Evolutionary conservation across 2,113 vertebrate genomes (phyloP).

Genomic region (Myotis yumanensis): DNA sequence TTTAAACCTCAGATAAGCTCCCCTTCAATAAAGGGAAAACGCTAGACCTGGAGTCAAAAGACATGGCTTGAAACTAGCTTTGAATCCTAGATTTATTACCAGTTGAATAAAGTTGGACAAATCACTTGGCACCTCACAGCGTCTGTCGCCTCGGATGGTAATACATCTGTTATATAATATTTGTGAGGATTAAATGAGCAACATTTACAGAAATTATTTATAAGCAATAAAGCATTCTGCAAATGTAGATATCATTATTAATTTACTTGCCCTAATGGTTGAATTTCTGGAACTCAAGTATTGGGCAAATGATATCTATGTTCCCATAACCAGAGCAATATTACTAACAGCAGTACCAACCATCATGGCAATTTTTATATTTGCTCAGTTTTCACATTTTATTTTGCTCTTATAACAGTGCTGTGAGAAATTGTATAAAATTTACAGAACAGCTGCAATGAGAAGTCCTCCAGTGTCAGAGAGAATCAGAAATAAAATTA

Average conservation of each 20-base stretch:
- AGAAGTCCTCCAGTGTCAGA: slow-evolving; percentile 9
- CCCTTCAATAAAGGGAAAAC: not conserved
- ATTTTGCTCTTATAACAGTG: not conserved
- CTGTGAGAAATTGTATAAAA: not conserved
- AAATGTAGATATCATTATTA: slow-evolving; percentile 2
- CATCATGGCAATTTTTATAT: not conserved
- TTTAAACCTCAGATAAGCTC: not conserved
- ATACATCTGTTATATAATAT: not conserved
- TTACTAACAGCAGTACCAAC: not conserved
- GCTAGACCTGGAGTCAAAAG: slow-evolving; percentile 7
- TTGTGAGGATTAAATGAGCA: not conserved
- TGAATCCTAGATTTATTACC: not conserved
- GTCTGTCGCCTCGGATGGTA: not conserved
- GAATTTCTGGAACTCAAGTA: slow-evolving; percentile 21
- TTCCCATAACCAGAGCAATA: not conserved
- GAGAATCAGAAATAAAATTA: slow-evolving; percentile 59
- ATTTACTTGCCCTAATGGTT: not conserved
- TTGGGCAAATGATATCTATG: not conserved
- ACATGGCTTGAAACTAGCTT: not conserved
- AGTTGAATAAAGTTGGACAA: not conserved
- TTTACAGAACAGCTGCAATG: slow-evolving; percentile 17
- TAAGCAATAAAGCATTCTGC: not conserved
- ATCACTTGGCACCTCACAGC: not conserved
- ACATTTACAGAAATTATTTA: slow-evolving; percentile 17
- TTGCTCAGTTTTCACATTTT: slow-evolving; percentile 16